Evolutionary conservation across 2,113 vertebrate genomes (phyloP).

Genomic region (Cynopterus brachyotis): DNA sequence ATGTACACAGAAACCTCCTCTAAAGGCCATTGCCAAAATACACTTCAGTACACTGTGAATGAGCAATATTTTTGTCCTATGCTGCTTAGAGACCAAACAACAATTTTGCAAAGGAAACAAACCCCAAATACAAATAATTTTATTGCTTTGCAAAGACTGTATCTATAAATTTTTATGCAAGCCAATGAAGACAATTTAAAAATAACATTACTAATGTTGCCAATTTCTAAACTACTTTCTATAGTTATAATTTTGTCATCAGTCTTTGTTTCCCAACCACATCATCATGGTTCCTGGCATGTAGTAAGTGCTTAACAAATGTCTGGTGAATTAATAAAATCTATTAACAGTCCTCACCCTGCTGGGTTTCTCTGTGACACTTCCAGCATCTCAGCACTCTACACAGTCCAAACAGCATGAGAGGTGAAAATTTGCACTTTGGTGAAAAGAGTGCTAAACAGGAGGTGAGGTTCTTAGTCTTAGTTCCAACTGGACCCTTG

Average conservation of each 20-base stretch:
- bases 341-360: constrained; percentile 63
- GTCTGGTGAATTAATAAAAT: constrained; percentile 72
- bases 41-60: background rate
- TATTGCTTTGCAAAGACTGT: background rate
- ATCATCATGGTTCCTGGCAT: constrained; percentile 32
- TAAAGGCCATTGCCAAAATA: background rate
- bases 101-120: constrained; percentile 15
- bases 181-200: background rate
- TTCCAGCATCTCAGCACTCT: constrained; percentile 24
- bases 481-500: background rate
- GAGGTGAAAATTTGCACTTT: constrained; percentile 41
- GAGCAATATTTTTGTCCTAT: background rate
- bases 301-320: constrained; percentile 62
- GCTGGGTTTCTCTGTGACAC: constrained; percentile 42
- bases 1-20: background rate
- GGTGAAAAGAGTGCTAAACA: constrained; percentile 1
- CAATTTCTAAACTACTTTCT: background rate
- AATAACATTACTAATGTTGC: background rate
- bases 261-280: constrained; percentile 14
- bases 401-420: constrained; percentile 51
- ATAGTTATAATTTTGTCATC: constrained; percentile 27
- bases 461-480: background rate
- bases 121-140: constrained; percentile 11
- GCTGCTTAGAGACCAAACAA: background rate
- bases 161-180: background rate